A percentile compares a stretch with the other conserved stretches of the same genome.
Conservation (phyloP, 35 echinoderm and acorn worm genomes). For the Holothuria glaberrima region DNA sequence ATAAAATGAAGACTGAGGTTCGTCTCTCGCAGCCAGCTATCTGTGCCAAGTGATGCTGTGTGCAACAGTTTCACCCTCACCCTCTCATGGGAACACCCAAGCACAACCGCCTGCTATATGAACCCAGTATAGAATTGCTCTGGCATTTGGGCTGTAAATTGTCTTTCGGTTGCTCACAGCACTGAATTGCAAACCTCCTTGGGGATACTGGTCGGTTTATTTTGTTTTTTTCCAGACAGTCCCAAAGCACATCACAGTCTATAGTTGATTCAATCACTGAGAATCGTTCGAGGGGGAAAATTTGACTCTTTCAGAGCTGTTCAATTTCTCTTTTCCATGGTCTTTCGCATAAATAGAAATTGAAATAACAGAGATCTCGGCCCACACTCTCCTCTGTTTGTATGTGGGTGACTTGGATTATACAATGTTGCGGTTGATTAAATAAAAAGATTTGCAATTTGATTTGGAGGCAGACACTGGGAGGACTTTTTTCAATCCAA, state of each 20-base stretch:
- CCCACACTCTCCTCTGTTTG: no score
- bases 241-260: conserved; percentile 25
- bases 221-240: conserved; percentile 5
- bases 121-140: neutral
- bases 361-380: no score
- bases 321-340: no score
- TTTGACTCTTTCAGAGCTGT: no score
- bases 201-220: conserved; percentile 19
- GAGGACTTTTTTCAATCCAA: no score
- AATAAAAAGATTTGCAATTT: no score
- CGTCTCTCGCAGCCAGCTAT: neutral
- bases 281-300: no score
- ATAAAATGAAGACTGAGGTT: conserved; percentile 39
- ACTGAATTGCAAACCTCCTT: neutral
- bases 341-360: no score
- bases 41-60: neutral
- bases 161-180: conserved; percentile 7
- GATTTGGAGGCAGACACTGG: no score
- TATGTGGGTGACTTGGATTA: no score
- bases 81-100: conserved; percentile 19
- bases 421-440: no score
- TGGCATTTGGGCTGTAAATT: conserved; percentile 44
- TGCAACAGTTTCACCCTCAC: conserved; percentile 17
- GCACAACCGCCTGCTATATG: neutral
- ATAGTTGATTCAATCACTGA: conserved; percentile 31